Evolutionary conservation across 2,888 invertebrate species (phyloP), one percentile per base, ranked within the genome.

Genomic region (Trachelus troglodyta): DNA sequence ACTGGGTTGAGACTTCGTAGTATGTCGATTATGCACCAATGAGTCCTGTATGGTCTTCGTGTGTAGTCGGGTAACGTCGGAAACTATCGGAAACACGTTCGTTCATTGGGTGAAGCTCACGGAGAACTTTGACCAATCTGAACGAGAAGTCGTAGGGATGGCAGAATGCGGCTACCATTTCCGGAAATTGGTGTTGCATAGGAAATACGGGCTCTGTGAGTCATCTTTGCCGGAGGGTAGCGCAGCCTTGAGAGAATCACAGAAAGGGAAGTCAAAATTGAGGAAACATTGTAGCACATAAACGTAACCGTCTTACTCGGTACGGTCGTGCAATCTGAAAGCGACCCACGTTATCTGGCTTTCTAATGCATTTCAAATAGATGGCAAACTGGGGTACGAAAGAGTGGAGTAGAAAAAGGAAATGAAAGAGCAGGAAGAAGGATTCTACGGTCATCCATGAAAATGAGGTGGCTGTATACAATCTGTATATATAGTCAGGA

Each of bases 361-460:
- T 31, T 71, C 71, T 34, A 71, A 71, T 71, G 71, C 71, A 71
- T 71, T 71, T 71, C 71, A 71, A 71, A 71, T 71, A 71, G 71
- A n/a, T 71, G 33, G 71, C 71, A 71, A 34, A 71, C 71, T 31
- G 15, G 30, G 23, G 9, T 56, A 23, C 40, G 40, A 40, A 56
- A 9, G 56, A 23, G 56, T 15, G 23, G 56, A 23, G 56, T 56
- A 23, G 23, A 56, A 56, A 56, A 56, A 2, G 56, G 9, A 56
- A 56, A 56, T 6, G 23, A 56, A 23, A 9, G 56, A 71, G 9
- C 6, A 71, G 23, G 6, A 71, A 71, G 12, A 71, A 71, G 71
- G 9, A 71, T 71, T 34, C 31, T 71, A 71, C 33, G 1, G 31
- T 71, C 71, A 33, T 31, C 71, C 71, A 71, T 71, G 71, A 71